A percentile compares a stretch with the other conserved stretches of the same genome.
phyloP scores from a whole-genome alignment of 2,888 invertebrate genomes.

The Fragum sueziense region DNA sequence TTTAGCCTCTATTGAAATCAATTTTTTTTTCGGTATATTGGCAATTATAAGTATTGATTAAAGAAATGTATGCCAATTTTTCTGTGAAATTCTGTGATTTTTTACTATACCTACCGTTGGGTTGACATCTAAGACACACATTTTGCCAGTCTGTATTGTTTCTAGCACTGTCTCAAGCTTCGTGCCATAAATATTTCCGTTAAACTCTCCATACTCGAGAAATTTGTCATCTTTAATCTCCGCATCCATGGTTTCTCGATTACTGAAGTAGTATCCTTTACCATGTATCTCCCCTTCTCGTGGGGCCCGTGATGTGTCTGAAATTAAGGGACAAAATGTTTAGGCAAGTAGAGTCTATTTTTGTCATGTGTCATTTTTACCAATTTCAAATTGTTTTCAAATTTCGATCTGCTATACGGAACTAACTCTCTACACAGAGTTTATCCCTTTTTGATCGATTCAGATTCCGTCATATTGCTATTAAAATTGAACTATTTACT shows the following conservation, averaged over 20 bases:
- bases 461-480: too few species aligned
- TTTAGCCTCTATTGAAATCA: too few species aligned
- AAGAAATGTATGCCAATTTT: too few species aligned
- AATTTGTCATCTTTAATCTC: constrained; percentile 96
- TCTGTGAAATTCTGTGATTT: too few species aligned
- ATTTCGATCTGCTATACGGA: too few species aligned
- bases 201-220: constrained; percentile 98
- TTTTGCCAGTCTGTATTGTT: constrained; percentile 97
- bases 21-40: too few species aligned
- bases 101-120: constrained; percentile 87
- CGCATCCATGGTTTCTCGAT: constrained; percentile 96
- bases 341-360: neutral
- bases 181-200: constrained; percentile 98
- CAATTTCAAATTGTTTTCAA: too few species aligned
- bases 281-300: constrained; percentile 98
- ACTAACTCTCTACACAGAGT: too few species aligned
- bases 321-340: constrained; percentile 20
- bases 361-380: neutral
- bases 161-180: constrained; percentile 96
- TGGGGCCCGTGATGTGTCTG: constrained; percentile 96
- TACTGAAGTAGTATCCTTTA: constrained; percentile 98
- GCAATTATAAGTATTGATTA: too few species aligned
- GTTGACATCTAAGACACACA: constrained; percentile 98
- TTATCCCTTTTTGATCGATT: too few species aligned
- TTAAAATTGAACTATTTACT: too few species aligned